Evolutionary conservation across 2,113 vertebrate genomes (phyloP), one percentile per base, ranked within the genome.

Genomic region (Copsychus sechellarum): DNA sequence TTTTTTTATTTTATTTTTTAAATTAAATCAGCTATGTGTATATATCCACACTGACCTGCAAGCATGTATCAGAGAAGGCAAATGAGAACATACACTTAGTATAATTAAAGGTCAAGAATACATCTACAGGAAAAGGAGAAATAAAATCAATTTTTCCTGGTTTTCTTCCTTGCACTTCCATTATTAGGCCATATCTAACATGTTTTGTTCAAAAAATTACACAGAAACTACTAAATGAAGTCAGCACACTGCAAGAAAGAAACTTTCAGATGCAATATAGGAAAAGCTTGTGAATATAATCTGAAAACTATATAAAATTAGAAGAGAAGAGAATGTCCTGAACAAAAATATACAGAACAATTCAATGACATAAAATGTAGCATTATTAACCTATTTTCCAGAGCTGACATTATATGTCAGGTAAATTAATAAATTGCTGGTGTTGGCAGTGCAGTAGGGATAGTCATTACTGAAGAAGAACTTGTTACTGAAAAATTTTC

Each of bases 341-440:
- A 88, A 56, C 12, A 84, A 88, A 92, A 87, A 78, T 14, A 78
- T 14, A 65, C 83, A 72, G 21, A 83, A 57, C 7, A 72, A 88
- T 73, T 93, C 28, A 74, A 76, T 40, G 28, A 78, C 25, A 65
- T 33, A 78, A 94, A 69, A 60, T n/a, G 23, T 29, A 80, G 12
- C 21, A 25, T 50, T 67, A 58, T n/a, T 51, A 11, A 28, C 25
- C 16, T 50, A 6, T 73, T 92, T 94, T 91, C 78, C 76, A 93
- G 69, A 86, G 15, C 31, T 88, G 60, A 66, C 57, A 57, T 42
- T 74, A 71, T 50, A 56, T 54, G 26, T 38, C 40, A 86, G 56
- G 95, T 83, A 95, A 74, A 94, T 80, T 62, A 97, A 93, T 89
- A 88, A 87, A 96, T 81, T 83, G 76, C 61, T 88, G 53, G 34